Evolutionary conservation across 1,140 invertebrate species (phyloP).

Genomic region (Sycophila sp.): DNA sequence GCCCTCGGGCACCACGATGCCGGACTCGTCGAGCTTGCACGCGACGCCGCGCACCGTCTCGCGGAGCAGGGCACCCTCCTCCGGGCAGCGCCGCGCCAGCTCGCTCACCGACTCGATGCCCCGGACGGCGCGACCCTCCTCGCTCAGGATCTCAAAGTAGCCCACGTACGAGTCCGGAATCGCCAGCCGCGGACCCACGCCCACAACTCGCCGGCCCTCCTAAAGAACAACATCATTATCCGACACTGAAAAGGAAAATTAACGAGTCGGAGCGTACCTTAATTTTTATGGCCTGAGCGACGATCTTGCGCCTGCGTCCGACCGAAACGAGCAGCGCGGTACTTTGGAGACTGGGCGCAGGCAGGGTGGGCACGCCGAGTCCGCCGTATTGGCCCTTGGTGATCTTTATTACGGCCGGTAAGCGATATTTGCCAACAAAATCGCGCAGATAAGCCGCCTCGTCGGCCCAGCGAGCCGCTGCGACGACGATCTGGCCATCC

Average conservation of each 20-base stretch:
- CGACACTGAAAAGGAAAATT: not conserved
- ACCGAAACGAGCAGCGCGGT: constrained; percentile 85
- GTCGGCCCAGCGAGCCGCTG: constrained; percentile 85
- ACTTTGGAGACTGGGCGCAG: constrained; percentile 83
- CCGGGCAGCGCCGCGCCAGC: constrained; percentile 79
- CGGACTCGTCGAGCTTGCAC: constrained; percentile 72
- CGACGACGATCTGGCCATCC: constrained; percentile 84
- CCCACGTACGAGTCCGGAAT: constrained; percentile 92
- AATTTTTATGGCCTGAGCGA: constrained; percentile 90
- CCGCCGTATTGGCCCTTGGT: constrained; percentile 92
- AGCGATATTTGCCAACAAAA: constrained; percentile 79
- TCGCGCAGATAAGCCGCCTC: constrained; percentile 82
- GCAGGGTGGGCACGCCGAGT: constrained; percentile 85
- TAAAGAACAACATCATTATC: too few species aligned
- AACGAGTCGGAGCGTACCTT: constrained; percentile 63
- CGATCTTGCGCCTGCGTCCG: constrained; percentile 84
- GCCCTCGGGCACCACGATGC: constrained; percentile 76
- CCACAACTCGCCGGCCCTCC: constrained; percentile 80
- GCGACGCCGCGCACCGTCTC: constrained; percentile 86
- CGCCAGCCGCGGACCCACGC: constrained; percentile 82
- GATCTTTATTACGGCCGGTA: constrained; percentile 89
- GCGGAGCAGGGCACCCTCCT: constrained; percentile 82
- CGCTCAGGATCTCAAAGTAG: constrained; percentile 93
- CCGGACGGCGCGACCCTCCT: constrained; percentile 88
- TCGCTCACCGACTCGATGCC: constrained; percentile 90